Percentiles rank a stretch among this genome's conserved stretches.
Evolutionary conservation across 2,888 invertebrate genomes (phyloP).

Genomic region (Scaptomyza tumidula): DNA sequence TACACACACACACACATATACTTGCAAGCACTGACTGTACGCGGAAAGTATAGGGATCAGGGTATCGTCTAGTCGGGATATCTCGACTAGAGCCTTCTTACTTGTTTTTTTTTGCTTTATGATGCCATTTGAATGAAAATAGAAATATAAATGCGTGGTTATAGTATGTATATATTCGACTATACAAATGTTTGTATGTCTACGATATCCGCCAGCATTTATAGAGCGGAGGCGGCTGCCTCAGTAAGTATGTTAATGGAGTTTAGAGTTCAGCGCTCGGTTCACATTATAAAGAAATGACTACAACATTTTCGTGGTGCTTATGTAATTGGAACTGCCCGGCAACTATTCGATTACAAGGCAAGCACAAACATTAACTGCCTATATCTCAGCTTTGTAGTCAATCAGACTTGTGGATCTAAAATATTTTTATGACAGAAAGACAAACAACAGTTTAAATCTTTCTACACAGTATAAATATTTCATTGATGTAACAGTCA

Average conservation of each 20-base stretch:
- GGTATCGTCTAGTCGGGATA: too few relatives aligned
- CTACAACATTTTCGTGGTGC: background rate
- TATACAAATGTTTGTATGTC: background rate
- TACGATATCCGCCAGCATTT: constrained; percentile 59
- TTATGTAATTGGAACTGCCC: constrained; percentile 24
- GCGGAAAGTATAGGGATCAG: too few relatives aligned
- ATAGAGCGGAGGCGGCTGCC: constrained; percentile 58
- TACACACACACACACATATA: too few relatives aligned
- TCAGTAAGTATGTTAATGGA: constrained; percentile 54
- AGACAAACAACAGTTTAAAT: background rate
- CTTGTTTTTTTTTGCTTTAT: background rate
- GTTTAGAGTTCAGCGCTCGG: constrained; percentile 44
- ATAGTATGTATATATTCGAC: background rate
- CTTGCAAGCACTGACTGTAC: too few relatives aligned
- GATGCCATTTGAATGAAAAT: constrained; percentile 56
- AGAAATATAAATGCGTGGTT: constrained; percentile 39
- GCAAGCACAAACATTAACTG: constrained; percentile 5
- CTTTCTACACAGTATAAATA: too few relatives aligned
- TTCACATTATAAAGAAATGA: constrained; percentile 33
- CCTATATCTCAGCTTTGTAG: background rate
- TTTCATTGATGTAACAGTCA: too few relatives aligned
- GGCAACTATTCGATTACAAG: constrained; percentile 17
- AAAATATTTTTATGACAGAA: too few relatives aligned
- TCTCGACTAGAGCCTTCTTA: too few relatives aligned
- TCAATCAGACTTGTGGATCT: background rate